Base-by-base conservation (phyloP, 2,888 invertebrate species). In the Ashinkailepas kermadecensis region DNA sequence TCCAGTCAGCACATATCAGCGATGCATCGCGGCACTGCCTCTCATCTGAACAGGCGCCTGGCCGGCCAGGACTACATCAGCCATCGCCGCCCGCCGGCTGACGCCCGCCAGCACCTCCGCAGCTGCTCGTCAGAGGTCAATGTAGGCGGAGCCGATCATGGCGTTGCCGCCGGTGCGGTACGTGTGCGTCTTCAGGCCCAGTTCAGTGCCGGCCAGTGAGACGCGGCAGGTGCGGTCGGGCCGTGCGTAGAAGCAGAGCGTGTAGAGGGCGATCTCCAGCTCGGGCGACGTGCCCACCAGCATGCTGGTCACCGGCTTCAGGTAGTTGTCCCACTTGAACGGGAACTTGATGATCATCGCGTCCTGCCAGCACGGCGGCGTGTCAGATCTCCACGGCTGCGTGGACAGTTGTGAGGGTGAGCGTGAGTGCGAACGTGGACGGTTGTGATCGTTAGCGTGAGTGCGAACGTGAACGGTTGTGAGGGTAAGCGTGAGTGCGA, bases 261-360 rank as follows among this genome's bases (percentile, higher is more conserved):
- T 94, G 87, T 95, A 97, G 6, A 97, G 87, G 0, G 96, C 94
- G 88, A 97, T 90, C 88, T 97, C 97, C 84, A 96, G 89, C 88
- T 97, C 97, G 0, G 97, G 97, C 81, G 95, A 95, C 1, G 94
- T 94, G 56, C 95, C 95, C 83, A 95, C 89, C 85, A 95, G 94
- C 89, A 95, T 90, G 0, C 91, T 90, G 81, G 92, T 92, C 0
- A 93, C 93, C 0, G 95, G 94, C 86, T 95, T 95, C 84, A 92
- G 91, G 2, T 91, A 88, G 0, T 91, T 91, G 86, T 92, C 91
- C 87, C 93, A 92, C 81, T 90, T 91, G 83, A 85, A 85, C 39
- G 83, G 81, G 65, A 84, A 78, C 79, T 84, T 83, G 79, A 85
- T 81, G 23, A 84, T 81, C 64, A 84, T 74, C 58, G 83, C 84